Base-by-base conservation (phyloP, 1,140 invertebrate species). In the Bombus superbus region DNA sequence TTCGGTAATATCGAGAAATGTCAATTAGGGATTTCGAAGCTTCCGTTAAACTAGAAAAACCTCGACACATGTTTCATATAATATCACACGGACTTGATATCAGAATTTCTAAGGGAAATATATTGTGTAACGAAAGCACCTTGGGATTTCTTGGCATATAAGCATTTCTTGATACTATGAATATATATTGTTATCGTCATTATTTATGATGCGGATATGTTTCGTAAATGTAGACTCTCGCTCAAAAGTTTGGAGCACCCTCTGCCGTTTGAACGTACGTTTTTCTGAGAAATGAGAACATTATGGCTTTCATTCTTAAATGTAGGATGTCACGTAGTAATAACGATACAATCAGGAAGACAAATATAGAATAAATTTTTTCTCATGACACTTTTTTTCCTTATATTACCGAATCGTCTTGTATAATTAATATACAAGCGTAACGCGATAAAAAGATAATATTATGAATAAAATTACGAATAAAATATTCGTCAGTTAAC, bases 1-100 rank as follows among this genome's bases (percentile, higher is more conserved):
- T 40, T 64, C 11, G 6, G 38, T 13, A 18, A 35, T 38, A 40
- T 84, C 13, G 38, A 87, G 81, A 66, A 83, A 73, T 69, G 4
- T 28, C 32, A 59, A 72, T 72, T 72, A 72, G 47, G 10, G 28
- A n/a, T 32, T 32, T 59, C 53, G 28, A 42, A 81, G n/a, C 9
- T 18, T 42, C 3, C 35, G 13, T 10, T 53, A 32, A 22, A 1
- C 11, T 47, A 25, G 44, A 25, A 74, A 44, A 74, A 74, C n/a
- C 9, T 35, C 9, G 3, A 13, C 22, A 35, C 18, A 47, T 8
- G 25, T 53, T 53, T 25, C 32, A 75, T 13, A 10, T 22, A 73
- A 1, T 47, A 9, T 8, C 22, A 15, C 5, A 5, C 8, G 40
- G 40, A 42, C 11, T 40, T 72, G 15, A 22, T 28, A 32, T 11